These are phyloP conservation scores for Enteromius anoplus DNA, from an alignment of 2,797 vertebrate species.

Conservation along the genomic window DNA sequence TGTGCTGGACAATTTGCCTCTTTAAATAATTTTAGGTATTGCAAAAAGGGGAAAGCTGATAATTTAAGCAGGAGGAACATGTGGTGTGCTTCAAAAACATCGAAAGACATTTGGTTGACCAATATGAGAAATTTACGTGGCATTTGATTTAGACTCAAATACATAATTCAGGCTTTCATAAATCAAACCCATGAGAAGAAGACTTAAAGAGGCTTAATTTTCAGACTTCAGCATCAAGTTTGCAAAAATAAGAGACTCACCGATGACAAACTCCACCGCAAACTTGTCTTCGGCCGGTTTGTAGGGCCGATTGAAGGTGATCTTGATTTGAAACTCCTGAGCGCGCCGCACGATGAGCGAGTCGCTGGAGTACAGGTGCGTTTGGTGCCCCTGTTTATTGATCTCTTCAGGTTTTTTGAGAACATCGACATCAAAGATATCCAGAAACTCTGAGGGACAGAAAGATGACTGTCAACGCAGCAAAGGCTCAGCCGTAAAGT, in stretches of 20 bases:
- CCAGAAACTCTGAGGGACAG: slow-evolving; percentile 79
- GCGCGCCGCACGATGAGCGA: slow-evolving; percentile 88
- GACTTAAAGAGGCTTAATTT: neutral
- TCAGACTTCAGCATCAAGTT: too few relatives aligned
- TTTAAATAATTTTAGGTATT: slow-evolving; percentile 16
- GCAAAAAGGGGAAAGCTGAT: slow-evolving; percentile 25
- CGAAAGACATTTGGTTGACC: neutral
- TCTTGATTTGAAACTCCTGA: slow-evolving; percentile 85
- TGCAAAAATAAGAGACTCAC: slow-evolving; percentile 80
- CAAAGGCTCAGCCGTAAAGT: neutral
- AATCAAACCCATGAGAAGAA: neutral
- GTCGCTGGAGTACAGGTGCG: slow-evolving; percentile 74
- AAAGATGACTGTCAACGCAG: neutral
- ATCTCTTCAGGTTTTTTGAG: slow-evolving; percentile 72
- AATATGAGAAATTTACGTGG: neutral
- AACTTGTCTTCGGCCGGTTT: slow-evolving; percentile 80
- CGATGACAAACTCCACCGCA: slow-evolving; percentile 89
- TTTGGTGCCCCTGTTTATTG: slow-evolving; percentile 87
- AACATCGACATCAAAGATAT: slow-evolving; percentile 79
- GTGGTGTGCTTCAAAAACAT: neutral
- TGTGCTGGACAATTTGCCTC: slow-evolving; percentile 25
- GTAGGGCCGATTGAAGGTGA: slow-evolving; percentile 86
- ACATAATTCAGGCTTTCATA: neutral
- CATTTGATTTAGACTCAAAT: neutral
- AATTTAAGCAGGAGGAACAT: neutral